Evolutionary conservation across 2,797 vertebrate genomes (phyloP).

Genomic region (Cheirogaleus major): DNA sequence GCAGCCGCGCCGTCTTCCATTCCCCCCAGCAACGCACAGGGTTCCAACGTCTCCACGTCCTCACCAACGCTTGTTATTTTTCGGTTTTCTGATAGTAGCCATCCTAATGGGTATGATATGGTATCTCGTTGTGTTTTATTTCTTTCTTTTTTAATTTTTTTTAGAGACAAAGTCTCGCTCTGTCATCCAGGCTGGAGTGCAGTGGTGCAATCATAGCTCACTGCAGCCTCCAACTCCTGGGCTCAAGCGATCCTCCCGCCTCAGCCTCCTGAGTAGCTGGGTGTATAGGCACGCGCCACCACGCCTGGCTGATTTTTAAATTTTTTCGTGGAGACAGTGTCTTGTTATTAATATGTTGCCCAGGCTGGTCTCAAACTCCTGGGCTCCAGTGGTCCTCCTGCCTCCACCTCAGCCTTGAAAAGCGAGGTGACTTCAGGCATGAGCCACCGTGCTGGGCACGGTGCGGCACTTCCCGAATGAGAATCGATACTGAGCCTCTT

Average conservation of each 20-base stretch:
- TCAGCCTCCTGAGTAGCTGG: background rate
- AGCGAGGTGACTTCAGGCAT: background rate
- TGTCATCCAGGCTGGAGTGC: background rate
- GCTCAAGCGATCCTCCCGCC: background rate
- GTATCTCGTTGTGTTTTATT: background rate
- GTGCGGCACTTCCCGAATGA: background rate
- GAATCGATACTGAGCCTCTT: rapidly evolving
- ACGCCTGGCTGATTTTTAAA: too few species aligned
- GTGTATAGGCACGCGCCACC: background rate
- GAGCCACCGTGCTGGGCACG: background rate
- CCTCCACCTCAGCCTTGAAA: background rate
- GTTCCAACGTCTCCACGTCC: rapidly evolving
- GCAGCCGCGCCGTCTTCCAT: background rate
- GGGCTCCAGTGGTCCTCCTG: background rate
- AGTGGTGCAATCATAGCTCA: background rate
- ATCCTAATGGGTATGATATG: rapidly evolving
- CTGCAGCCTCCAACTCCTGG: background rate
- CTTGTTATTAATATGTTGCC: background rate
- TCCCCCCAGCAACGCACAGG: rapidly evolving
- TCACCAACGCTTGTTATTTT: too few species aligned
- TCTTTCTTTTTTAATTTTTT: background rate
- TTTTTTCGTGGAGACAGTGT: background rate
- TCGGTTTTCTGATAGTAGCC: background rate
- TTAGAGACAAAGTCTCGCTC: background rate
- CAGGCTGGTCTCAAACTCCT: background rate